Evolutionary conservation across 64 coral and sea anemone genomes (phyloP).

Genomic region (Catalaphyllia jardinei): DNA sequence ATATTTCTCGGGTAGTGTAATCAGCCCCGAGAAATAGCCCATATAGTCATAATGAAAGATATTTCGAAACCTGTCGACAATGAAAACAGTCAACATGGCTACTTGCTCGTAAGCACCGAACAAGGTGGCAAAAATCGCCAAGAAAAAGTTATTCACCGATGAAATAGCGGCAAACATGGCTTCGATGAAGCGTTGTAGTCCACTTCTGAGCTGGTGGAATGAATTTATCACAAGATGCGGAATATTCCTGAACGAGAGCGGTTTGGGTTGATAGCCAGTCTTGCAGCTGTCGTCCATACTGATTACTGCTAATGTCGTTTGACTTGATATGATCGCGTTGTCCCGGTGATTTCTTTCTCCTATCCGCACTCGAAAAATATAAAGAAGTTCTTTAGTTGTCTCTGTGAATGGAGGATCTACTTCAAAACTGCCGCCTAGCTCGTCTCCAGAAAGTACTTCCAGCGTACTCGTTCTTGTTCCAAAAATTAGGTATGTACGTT

Average conservation of each 20-base stretch:
- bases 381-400: not conserved
- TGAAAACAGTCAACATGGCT: not conserved
- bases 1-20: not conserved
- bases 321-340: not conserved
- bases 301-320: not conserved
- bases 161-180: not conserved
- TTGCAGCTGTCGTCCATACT: not conserved
- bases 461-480: too few relatives aligned
- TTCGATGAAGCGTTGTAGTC: not conserved
- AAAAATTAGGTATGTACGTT: not conserved
- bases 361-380: too few relatives aligned
- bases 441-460: too few relatives aligned
- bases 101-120: not conserved
- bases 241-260: slow-evolving; percentile 4
- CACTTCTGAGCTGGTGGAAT: not conserved
- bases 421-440: not conserved
- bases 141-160: not conserved
- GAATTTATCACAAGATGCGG: not conserved
- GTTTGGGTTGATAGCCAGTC: not conserved
- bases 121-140: not conserved
- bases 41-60: slow-evolving; percentile 25
- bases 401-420: not conserved
- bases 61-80: not conserved
- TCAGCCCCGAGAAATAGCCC: not conserved
- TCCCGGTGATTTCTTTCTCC: too few relatives aligned